These are phyloP conservation scores for Bicyclus anynana DNA, from an alignment of 1,140 invertebrate genomes.

Conservation along the genomic window DNA sequence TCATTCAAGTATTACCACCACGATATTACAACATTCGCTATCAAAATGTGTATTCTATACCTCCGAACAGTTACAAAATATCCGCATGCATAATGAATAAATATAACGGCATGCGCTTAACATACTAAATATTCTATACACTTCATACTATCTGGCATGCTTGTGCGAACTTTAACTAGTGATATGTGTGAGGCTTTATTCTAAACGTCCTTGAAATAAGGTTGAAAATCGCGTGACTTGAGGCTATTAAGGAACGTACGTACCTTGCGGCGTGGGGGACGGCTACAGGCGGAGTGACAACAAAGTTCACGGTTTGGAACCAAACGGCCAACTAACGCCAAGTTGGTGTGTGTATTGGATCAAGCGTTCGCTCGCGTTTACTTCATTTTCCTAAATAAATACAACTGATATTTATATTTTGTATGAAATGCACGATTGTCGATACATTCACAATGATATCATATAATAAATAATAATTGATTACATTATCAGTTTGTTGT, in stretches of 20 bases:
- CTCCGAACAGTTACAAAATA: too few species aligned
- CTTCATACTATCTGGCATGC: neutral
- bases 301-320: conserved; percentile 34
- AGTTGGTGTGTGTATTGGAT: conserved; percentile 14
- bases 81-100: too few species aligned
- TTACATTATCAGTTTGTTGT: neutral
- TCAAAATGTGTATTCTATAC: too few species aligned
- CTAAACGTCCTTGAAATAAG: conserved; percentile 26
- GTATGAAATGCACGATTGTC: neutral
- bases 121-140: too few species aligned
- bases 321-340: conserved; percentile 11
- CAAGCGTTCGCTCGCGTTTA: conserved; percentile 6
- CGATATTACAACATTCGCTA: too few species aligned
- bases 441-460: neutral
- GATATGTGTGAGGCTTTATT: neutral
- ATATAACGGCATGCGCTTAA: too few species aligned
- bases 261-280: conserved; percentile 52
- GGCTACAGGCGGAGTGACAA: conserved; percentile 51
- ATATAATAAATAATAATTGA: neutral
- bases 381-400: neutral
- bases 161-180: too few species aligned
- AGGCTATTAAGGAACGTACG: conserved; percentile 32
- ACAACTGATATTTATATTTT: neutral
- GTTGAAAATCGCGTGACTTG: conserved; percentile 31
- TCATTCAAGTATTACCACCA: too few species aligned